Conservation (phyloP, 2,888 invertebrate genomes). For the Conops quadrifasciatus region DNA sequence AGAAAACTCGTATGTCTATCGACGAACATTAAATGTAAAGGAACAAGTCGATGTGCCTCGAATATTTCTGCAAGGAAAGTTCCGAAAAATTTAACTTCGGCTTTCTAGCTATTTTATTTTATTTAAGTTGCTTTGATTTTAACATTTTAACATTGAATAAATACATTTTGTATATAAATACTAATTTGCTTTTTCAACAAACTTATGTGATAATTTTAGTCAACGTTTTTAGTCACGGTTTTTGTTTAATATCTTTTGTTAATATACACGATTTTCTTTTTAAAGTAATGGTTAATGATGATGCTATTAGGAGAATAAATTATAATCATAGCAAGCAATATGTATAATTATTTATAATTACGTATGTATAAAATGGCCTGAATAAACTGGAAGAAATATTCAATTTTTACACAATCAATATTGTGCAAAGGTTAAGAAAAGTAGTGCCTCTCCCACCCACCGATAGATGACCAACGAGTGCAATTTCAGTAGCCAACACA, state of each 20-base stretch:
- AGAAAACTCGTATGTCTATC: constrained; percentile 80
- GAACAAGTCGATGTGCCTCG: constrained; percentile 91
- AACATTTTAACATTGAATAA: constrained; percentile 56
- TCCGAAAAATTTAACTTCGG: constrained; percentile 66
- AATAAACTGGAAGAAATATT: too few relatives aligned
- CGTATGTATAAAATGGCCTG: too few relatives aligned
- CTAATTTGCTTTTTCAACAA: constrained; percentile 21
- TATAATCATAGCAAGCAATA: background rate
- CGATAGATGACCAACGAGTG: too few relatives aligned
- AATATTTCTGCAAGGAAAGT: constrained; percentile 93
- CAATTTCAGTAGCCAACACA: too few relatives aligned
- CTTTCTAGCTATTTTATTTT: constrained; percentile 36
- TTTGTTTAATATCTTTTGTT: background rate
- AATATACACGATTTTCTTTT: background rate
- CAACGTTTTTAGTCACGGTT: background rate
- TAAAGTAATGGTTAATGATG: background rate
- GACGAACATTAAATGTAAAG: constrained; percentile 91
- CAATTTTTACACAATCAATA: too few relatives aligned
- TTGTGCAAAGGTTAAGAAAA: too few relatives aligned
- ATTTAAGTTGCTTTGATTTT: constrained; percentile 40
- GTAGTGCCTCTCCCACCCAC: too few relatives aligned
- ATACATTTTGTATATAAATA: constrained; percentile 45
- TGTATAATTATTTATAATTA: background rate
- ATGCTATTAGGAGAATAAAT: background rate
- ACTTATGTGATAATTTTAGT: constrained; percentile 13